phyloP scores from a whole-genome alignment of 2,888 invertebrate genomes.

The Sphaerophoria taeniata region DNA sequence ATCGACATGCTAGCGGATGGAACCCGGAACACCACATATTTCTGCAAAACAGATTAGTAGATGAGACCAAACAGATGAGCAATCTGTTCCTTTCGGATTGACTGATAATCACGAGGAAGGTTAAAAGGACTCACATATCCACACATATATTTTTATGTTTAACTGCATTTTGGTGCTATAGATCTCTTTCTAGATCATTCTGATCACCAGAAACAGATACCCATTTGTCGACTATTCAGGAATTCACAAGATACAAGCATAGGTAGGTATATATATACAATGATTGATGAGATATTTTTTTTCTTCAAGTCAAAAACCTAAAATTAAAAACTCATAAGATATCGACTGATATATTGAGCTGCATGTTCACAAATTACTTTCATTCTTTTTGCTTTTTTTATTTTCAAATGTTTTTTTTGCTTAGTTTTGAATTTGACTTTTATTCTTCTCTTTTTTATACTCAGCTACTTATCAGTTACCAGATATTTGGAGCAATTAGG shows the following conservation, averaged over 20 bases:
- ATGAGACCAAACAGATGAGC: conserved; percentile 65
- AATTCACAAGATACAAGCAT: conserved; percentile 76
- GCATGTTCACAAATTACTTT: conserved; percentile 75
- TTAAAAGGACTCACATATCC: conserved; percentile 59
- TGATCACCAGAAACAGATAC: conserved; percentile 51
- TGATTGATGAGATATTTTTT: conserved; percentile 80
- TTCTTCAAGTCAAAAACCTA: conserved; percentile 78
- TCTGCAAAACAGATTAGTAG: conserved; percentile 72
- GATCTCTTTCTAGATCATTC: conserved; percentile 48
- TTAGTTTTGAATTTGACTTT: conserved; percentile 10
- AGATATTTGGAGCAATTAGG: conserved; percentile 73
- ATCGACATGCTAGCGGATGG: conserved; percentile 50
- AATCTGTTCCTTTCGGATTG: conserved; percentile 72
- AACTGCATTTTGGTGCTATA: conserved; percentile 62
- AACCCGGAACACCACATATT: conserved; percentile 39
- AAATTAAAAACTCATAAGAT: conserved; percentile 83
- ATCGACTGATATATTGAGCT: conserved; percentile 83
- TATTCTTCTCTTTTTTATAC: conserved; percentile 18
- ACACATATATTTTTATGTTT: conserved; percentile 10
- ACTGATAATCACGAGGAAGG: conserved; percentile 63
- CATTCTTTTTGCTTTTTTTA: background rate
- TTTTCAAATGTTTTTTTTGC: background rate
- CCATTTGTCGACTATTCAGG: conserved; percentile 70
- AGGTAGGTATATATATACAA: too few species aligned
- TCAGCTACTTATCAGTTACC: conserved; percentile 41